These are phyloP conservation scores for Polyommatus iphigenia DNA, from an alignment of 2,888 invertebrate genomes.

Conservation along the genomic window DNA sequence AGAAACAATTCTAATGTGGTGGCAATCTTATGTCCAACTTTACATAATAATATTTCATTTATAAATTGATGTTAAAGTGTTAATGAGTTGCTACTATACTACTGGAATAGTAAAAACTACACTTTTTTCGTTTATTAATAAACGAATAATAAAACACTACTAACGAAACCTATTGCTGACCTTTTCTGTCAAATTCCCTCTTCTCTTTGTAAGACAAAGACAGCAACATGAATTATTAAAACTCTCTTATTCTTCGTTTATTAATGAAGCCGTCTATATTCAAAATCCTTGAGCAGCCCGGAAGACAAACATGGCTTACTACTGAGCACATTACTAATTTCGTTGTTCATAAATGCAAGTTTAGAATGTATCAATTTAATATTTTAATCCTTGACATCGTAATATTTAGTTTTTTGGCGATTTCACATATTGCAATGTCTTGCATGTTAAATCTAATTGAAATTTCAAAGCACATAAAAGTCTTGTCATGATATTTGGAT, in stretches of 20 bases:
- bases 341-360: constrained; percentile 37
- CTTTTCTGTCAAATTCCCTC: background rate
- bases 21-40: background rate
- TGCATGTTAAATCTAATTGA: background rate
- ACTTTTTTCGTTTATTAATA: background rate
- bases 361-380: constrained; percentile 32
- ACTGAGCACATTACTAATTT: constrained; percentile 31
- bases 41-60: background rate
- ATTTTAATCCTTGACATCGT: background rate
- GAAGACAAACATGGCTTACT: background rate
- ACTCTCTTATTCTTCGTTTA: background rate
- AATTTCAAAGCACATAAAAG: background rate
- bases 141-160: background rate
- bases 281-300: constrained; percentile 14
- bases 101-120: background rate
- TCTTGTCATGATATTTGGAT: background rate
- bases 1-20: background rate
- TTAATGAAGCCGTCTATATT: background rate
- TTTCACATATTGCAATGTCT: background rate
- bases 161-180: background rate
- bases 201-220: background rate
- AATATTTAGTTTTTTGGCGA: background rate
- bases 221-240: background rate
- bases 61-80: background rate
- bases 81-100: background rate